A percentile compares a stretch with the other conserved stretches of the same genome.
Evolutionary conservation across 2,113 vertebrate species (phyloP).

Genomic region (Rhynchopsitta pachyrhyncha): DNA sequence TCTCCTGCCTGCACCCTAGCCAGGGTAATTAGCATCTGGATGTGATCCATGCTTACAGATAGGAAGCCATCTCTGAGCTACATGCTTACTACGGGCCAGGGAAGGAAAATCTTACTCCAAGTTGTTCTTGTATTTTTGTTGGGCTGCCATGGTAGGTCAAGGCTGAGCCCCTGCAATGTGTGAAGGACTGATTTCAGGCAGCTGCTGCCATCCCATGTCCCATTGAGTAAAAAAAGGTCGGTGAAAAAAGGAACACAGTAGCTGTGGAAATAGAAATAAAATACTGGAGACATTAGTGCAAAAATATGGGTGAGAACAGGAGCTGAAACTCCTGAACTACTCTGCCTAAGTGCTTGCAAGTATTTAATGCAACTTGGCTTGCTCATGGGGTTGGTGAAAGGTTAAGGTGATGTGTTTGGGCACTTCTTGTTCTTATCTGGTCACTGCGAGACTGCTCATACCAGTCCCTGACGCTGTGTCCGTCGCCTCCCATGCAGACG

Average conservation of each 20-base stretch:
- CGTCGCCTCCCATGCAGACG: constrained; percentile 64
- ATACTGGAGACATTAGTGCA: neutral
- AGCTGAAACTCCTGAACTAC: neutral
- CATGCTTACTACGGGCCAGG: neutral
- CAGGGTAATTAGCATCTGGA: fast-evolving
- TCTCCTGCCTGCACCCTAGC: neutral
- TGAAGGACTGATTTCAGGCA: neutral
- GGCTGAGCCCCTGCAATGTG: neutral
- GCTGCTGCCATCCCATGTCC: neutral
- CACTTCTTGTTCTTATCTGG: neutral
- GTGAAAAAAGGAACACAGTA: neutral
- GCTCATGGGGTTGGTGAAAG: neutral
- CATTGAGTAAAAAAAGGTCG: neutral
- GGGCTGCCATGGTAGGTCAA: neutral
- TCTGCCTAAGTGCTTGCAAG: neutral
- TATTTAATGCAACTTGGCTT: neutral
- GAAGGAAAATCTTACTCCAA: neutral
- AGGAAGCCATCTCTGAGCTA: neutral
- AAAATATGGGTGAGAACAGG: neutral
- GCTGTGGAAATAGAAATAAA: neutral
- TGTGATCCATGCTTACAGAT: neutral
- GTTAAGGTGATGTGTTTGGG: neutral
- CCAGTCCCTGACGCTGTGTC: neutral
- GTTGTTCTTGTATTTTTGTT: neutral
- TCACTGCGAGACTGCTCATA: neutral